Conservation (phyloP, 2,888 invertebrate genomes). For the Pocota personata region DNA sequence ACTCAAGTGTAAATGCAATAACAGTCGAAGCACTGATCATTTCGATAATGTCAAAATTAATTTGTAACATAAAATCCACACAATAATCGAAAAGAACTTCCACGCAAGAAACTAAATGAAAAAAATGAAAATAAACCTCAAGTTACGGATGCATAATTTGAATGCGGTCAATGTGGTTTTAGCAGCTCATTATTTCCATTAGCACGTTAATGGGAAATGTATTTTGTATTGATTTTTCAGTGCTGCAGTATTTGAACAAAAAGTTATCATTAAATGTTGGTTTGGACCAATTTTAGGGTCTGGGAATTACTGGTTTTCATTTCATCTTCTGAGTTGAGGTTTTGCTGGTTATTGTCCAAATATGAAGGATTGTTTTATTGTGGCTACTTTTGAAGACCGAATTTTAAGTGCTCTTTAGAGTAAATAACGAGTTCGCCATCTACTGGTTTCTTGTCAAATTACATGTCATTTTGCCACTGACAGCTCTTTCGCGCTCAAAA, state of each 20-base stretch:
- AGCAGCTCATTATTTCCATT: conserved; percentile 73
- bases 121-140: not conserved
- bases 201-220: conserved; percentile 46
- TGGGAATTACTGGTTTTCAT: not conserved
- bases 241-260: conserved; percentile 53
- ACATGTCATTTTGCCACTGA: too few species aligned
- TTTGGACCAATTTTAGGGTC: conserved; percentile 39
- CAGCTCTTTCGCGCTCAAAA: too few species aligned
- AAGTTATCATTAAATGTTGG: conserved; percentile 33
- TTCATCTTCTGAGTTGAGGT: not conserved
- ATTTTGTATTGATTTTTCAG: conserved; percentile 14
- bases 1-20: conserved; percentile 67
- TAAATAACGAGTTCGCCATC: too few species aligned
- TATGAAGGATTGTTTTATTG: too few species aligned
- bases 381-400: too few species aligned
- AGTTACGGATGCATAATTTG: conserved; percentile 44
- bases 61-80: conserved; percentile 67
- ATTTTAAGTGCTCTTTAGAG: too few species aligned
- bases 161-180: conserved; percentile 61
- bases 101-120: conserved; percentile 1
- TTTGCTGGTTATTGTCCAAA: too few species aligned
- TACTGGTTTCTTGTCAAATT: too few species aligned
- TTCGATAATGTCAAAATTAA: conserved; percentile 72
- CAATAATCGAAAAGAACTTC: conserved; percentile 36
- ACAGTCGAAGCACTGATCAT: conserved; percentile 66